Evolutionary conservation across 2,113 vertebrate species (phyloP).

Genomic region (Tyrannus savana): DNA sequence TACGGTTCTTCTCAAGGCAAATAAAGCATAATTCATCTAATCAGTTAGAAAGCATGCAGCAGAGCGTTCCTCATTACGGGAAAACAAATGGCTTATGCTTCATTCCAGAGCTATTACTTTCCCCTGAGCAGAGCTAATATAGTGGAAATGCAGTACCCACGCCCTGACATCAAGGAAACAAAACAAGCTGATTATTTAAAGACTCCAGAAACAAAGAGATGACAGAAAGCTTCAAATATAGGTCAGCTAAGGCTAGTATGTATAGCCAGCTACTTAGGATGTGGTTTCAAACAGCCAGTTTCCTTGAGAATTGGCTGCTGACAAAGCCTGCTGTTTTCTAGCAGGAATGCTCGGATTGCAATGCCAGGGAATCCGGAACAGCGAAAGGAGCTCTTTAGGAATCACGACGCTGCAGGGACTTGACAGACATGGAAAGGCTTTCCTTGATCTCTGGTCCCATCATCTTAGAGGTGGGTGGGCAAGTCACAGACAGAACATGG

Average conservation of each 20-base stretch:
- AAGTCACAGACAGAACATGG: not conserved
- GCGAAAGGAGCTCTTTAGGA: not conserved
- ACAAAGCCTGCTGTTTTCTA: not conserved
- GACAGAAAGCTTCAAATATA: not conserved
- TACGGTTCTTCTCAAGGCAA: conserved; percentile 32
- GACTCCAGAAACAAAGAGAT: not conserved
- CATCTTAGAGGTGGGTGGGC: not conserved
- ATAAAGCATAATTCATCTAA: conserved; percentile 53
- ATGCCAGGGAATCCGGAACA: not conserved
- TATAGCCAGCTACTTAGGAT: not conserved
- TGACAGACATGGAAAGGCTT: not conserved
- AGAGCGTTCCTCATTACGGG: not conserved
- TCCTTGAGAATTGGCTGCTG: not conserved
- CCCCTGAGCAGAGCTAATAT: not conserved
- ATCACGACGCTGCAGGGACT: not conserved
- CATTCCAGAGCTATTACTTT: conserved; percentile 6
- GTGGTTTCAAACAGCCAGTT: not conserved
- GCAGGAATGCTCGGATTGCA: not conserved
- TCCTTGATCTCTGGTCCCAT: not conserved
- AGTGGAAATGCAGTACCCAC: conserved; percentile 2
- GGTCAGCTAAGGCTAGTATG: not conserved
- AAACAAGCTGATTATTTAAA: conserved; percentile 17
- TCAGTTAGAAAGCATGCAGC: not conserved
- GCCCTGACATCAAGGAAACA: not conserved
- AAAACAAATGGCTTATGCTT: conserved; percentile 18